Base-by-base conservation (phyloP, 2,797 vertebrate genomes). In the Masticophis lateralis region DNA sequence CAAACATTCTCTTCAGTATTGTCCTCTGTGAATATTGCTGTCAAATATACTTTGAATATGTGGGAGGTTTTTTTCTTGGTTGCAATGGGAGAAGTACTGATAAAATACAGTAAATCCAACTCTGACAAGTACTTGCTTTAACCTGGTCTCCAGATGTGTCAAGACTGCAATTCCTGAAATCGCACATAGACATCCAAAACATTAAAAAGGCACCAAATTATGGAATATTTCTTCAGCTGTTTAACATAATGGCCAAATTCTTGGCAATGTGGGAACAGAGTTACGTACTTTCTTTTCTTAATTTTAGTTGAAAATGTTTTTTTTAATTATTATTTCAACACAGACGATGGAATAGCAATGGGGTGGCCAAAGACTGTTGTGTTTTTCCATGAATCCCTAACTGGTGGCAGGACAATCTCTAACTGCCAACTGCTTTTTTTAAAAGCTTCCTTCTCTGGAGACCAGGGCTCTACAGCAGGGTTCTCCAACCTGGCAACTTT, bases 11-110 rank as follows among this genome's bases (percentile, higher is more conserved):
- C 37, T n/a, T 53, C 37, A 32, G 8, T 28, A 10, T 88, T 61
- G 32, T 83, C n/a, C 59, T 83, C 57, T n/a, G 37, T 74, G 69
- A 89, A 89, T 83, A 56, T 32, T 91, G 47, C n/a, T 89, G 69
- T 89, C 86, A 91, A 27, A 83, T 83, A 66, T 86, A 32, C 25
- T 89, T 27, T 89, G 90, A 47, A 93, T 91, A 22, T 55, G 47
- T 55, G 25, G 8, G 51, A 1, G 6, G 28, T 60, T 60, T 55
- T 63, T 51, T 56, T 13, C 57, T 63, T 56, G 43, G 16, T 12
- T 63, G 55, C 32, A 32, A 56, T n/a, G 32, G 12, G 47, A 22
- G 89, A 91, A 51, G 28, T 25, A n/a, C 47, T 16, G 10, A 69
- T n/a, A 22, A n/a, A 32, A 92, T 43, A 16, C n/a, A 63, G 8